These are phyloP conservation scores for Sebastiscus albofasciatus DNA, from an alignment of 2,797 vertebrate species.

Conservation along the genomic window DNA sequence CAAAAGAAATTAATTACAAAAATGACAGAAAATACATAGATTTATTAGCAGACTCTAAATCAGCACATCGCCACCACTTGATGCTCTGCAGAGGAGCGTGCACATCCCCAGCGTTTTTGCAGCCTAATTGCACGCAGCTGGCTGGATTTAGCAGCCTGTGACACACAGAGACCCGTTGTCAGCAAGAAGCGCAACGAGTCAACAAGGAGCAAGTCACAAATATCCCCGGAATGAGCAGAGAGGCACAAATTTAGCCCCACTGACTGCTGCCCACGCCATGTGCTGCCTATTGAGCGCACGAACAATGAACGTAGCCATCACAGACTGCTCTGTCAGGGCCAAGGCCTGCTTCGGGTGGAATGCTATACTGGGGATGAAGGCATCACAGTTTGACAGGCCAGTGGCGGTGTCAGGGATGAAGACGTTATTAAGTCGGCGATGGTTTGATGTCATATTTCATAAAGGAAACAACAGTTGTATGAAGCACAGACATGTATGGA, in stretches of 20 bases:
- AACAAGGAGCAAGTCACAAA: constrained; percentile 75
- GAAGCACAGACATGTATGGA: neutral
- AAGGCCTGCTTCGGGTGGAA: constrained; percentile 49
- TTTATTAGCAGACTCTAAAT: neutral
- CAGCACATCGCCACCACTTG: constrained; percentile 14
- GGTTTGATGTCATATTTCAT: constrained; percentile 9
- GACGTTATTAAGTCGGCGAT: neutral
- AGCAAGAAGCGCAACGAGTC: constrained; percentile 65
- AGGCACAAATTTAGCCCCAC: constrained; percentile 76
- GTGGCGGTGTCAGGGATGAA: constrained; percentile 26
- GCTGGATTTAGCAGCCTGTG: constrained; percentile 49
- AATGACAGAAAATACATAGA: neutral
- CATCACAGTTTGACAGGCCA: constrained; percentile 39
- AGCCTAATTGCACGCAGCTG: constrained; percentile 69
- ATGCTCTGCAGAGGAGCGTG: constrained; percentile 27
- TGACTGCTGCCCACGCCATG: constrained; percentile 74
- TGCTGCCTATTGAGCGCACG: constrained; percentile 67
- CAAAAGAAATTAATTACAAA: neutral
- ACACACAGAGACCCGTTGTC: constrained; percentile 70
- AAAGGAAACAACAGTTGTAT: neutral
- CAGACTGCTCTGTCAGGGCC: constrained; percentile 65
- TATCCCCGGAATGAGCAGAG: constrained; percentile 75
- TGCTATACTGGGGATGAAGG: constrained; percentile 49
- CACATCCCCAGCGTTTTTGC: constrained; percentile 48
- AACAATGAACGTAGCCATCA: constrained; percentile 72